Evolutionary conservation across 1,140 invertebrate genomes (phyloP), one percentile per base, ranked within the genome.

Genomic region (Heliconius hermathena): DNA sequence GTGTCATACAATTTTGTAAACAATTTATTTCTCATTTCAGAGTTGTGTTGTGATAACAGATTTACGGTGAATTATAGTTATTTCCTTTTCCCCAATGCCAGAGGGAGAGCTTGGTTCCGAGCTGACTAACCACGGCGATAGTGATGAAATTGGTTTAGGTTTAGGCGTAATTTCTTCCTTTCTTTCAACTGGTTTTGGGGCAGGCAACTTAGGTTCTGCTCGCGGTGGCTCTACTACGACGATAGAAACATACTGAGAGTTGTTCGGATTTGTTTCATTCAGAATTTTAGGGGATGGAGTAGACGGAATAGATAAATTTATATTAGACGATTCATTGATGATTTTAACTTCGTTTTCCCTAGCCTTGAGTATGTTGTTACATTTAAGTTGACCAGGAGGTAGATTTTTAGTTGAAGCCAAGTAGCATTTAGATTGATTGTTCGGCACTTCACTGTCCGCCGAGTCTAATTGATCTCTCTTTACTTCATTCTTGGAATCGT

Each of bases 301-400:
- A 8, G 93, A 93, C 22, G 90, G 92, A 60, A 91, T 89, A 8
- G 92, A 89, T 11, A 94, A 76, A 80, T 91, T 93, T 29, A 92
- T 91, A 74, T 91, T 92, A 71, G 90, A 91, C 38, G 91, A 89
- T 77, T 95, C 93, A 76, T 93, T 93, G 26, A 95, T 91, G 49
- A 95, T 93, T 81, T 95, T 95, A 9, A 93, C 88, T 87, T 95
- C 92, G 78, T 88, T 93, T 78, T 95, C 90, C 77, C 95, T 95
- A 95, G 97, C 98, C 96, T 99, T 99, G 49, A 99, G 94, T 90
- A 99, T 99, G 95, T 99, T 99, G 95, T 99, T 99, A 93, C 98
- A 99, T 94, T 99, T 99, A 71, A 99, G 96, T 86, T 98, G 97
- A 80, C 98, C 98, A 2, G 97, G 97, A 52, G 98, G 98, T 52